phyloP scores from a whole-genome alignment of 2,888 invertebrate species.

The Drosophila mimica region DNA sequence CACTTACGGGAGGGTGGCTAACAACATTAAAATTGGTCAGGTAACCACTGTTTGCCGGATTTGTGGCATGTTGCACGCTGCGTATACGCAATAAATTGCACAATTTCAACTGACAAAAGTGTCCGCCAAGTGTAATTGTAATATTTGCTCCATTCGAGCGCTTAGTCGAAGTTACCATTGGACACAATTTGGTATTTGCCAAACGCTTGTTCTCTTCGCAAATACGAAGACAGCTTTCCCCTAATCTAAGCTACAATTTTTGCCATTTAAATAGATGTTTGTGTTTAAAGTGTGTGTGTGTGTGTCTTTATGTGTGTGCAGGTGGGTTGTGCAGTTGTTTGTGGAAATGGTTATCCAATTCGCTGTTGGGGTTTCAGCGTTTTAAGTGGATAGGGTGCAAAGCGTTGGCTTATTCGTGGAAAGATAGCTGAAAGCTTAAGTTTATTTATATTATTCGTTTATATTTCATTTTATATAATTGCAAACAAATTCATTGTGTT shows the following conservation, averaged over 20 bases:
- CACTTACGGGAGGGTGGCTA: slow-evolving; percentile 8
- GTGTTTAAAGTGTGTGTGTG: background rate
- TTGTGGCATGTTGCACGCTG: slow-evolving; percentile 35
- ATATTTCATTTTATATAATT: background rate
- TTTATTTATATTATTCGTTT: background rate
- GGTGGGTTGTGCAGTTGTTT: background rate
- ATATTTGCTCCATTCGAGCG: slow-evolving; percentile 67
- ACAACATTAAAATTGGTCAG: slow-evolving; percentile 13
- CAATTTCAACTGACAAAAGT: slow-evolving; percentile 54
- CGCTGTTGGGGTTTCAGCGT: slow-evolving; percentile 37
- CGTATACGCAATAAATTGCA: slow-evolving; percentile 68
- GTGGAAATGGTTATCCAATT: slow-evolving; percentile 47
- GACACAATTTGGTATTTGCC: slow-evolving; percentile 63
- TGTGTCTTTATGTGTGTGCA: background rate
- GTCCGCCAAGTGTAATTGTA: slow-evolving; percentile 78
- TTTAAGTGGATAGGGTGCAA: slow-evolving; percentile 28
- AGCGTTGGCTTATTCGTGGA: slow-evolving; percentile 19
- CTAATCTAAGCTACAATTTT: slow-evolving; percentile 50
- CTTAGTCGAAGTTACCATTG: slow-evolving; percentile 46
- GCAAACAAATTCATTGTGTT: background rate
- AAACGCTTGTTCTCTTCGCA: slow-evolving; percentile 44
- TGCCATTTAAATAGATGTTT: slow-evolving; percentile 25
- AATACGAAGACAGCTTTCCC: slow-evolving; percentile 48
- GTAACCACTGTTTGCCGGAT: slow-evolving; percentile 32
- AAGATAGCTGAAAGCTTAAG: background rate